Base-by-base conservation (phyloP, 2,797 vertebrate species). In the Lepidocolaptes lacrymiger region DNA sequence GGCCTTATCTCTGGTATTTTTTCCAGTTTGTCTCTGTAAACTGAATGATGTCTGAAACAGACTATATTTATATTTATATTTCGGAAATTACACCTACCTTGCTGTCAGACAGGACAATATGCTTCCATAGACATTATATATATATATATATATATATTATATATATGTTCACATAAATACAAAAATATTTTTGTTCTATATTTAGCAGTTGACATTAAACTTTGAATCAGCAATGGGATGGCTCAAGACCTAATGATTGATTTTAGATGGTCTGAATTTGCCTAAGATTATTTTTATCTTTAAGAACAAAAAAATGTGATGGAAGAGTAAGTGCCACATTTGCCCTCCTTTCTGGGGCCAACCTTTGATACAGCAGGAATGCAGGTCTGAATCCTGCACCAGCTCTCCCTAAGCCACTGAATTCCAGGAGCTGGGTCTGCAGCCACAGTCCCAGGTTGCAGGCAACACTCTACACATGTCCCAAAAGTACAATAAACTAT, bases 201-300 rank as follows among this genome's bases (percentile, higher is more conserved):
- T 88, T 81, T 79, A 87, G 52, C 9, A 67, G 21, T 9, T 80
- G 43, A 36, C 64, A 8, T 85, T 85, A 87, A 84, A 90, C 37
- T 69, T 37, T 73, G 59, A 90, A 27, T 36, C 32, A 59, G 20
- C 41, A n/a, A 20, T 11, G 18, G 52, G 30, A 55, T 21, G 36
- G 30, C 55, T 76, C 54, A 79, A 84, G 18, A 59, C 5, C 12
- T 32, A 67, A 72, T 58, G 49, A 55, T 24, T 49, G 58, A 77
- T 58, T 64, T 46, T 19, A 32, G 41, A 54, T 12, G 48, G 14
- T 14, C 30, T 43, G 63, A 79, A 85, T 81, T 93, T 71, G 85
- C 30, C 58, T 68, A 48, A 22, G 19, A 34, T 24, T 71, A n/a
- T 39, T 88, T 86, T 73, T 59, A 30, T 18, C 52, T 62, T 69